phyloP scores from a whole-genome alignment of 1,140 invertebrate genomes.

The Drosophila cardini region DNA sequence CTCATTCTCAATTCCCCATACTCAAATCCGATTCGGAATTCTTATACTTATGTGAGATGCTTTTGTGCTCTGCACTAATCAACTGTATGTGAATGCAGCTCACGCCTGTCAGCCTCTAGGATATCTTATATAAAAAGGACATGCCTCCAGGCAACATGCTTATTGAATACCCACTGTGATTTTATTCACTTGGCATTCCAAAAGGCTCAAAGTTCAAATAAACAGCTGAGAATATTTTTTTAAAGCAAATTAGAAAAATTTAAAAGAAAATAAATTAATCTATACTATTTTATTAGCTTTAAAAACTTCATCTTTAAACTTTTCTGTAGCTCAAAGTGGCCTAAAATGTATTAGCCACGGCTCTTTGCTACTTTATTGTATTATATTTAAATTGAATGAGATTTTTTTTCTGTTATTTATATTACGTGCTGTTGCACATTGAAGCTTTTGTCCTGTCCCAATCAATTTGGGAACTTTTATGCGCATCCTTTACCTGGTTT shows the following conservation, averaged over 20 bases:
- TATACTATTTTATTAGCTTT: too few relatives aligned
- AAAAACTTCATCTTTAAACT: too few relatives aligned
- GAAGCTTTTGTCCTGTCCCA: slow-evolving; percentile 36
- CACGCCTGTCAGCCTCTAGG: slow-evolving; percentile 39
- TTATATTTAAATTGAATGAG: slow-evolving; percentile 69
- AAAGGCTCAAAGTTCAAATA: neutral
- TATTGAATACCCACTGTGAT: slow-evolving; percentile 60
- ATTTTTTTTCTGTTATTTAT: slow-evolving; percentile 46
- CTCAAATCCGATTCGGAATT: neutral
- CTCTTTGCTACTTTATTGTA: slow-evolving; percentile 24
- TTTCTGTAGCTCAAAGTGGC: too few relatives aligned
- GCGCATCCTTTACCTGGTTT: slow-evolving; percentile 69
- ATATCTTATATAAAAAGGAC: neutral
- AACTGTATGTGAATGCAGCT: slow-evolving; percentile 69
- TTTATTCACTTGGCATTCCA: slow-evolving; percentile 15
- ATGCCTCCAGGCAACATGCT: slow-evolving; percentile 27
- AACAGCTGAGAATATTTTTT: neutral
- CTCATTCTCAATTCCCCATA: neutral
- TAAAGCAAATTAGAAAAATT: neutral
- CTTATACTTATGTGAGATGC: slow-evolving; percentile 10
- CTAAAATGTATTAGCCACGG: slow-evolving; percentile 7
- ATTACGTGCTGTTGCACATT: slow-evolving; percentile 20
- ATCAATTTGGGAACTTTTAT: slow-evolving; percentile 73
- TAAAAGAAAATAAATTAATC: too few relatives aligned
- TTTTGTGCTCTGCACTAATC: slow-evolving; percentile 53